Conservation (phyloP, 2,797 vertebrate genomes). For the Labeo calbasu region DNA sequence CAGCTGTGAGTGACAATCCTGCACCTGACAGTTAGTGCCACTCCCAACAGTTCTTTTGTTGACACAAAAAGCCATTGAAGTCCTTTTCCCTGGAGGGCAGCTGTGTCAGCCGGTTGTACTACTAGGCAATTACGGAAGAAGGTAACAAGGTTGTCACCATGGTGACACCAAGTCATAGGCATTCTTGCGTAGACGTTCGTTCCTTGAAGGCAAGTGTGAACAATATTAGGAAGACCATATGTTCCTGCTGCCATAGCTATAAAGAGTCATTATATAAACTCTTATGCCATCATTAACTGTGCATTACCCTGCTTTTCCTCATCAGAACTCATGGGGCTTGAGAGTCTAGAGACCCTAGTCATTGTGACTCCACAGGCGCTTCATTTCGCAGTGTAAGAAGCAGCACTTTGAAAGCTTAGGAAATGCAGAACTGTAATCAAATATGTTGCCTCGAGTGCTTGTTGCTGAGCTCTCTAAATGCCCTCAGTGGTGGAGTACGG, state of each 20-base stretch:
- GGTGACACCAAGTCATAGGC: neutral
- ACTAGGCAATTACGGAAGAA: neutral
- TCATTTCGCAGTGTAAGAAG: neutral
- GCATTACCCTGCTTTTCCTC: neutral
- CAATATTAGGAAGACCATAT: neutral
- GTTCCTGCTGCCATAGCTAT: neutral
- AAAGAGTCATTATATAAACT: neutral
- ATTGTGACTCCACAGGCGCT: neutral
- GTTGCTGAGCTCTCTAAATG: neutral
- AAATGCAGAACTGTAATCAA: neutral
- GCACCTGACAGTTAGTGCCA: slow-evolving; percentile 1
- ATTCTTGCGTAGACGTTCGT: neutral
- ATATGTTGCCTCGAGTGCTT: neutral
- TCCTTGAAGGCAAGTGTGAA: neutral
- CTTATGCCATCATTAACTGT: neutral
- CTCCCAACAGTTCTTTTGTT: neutral
- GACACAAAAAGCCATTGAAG: neutral
- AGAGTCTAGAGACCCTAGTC: no score
- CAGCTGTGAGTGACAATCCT: slow-evolving; percentile 85
- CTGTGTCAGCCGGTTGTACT: neutral
- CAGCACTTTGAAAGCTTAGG: neutral
- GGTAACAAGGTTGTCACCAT: neutral
- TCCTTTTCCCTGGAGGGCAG: neutral
- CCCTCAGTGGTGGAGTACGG: neutral
- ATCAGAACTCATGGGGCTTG: neutral